Evolutionary conservation across 2,113 vertebrate genomes (phyloP).

Genomic region (Ciconia boyciana): DNA sequence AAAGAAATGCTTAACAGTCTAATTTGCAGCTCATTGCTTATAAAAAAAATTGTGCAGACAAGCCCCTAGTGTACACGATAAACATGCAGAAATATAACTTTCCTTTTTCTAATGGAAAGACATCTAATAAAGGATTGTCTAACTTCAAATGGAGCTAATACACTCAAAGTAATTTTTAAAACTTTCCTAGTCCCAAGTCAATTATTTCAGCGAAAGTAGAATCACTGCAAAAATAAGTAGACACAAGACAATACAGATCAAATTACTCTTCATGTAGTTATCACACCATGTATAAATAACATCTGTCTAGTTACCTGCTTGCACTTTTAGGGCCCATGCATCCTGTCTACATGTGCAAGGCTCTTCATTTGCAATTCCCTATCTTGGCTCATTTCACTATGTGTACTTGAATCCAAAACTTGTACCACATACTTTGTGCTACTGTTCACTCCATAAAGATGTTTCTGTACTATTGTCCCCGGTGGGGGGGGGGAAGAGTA

Average conservation of each 20-base stretch:
- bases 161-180: background rate
- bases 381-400: background rate
- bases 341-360: background rate
- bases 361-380: background rate
- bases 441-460: background rate
- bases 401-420: background rate
- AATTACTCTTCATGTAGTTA: background rate
- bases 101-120: background rate
- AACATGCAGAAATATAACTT: background rate
- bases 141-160: background rate
- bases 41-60: constrained; percentile 7
- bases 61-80: background rate
- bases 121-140: background rate
- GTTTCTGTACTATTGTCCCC: background rate
- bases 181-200: background rate
- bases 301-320: background rate
- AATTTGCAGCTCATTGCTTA: constrained; percentile 29
- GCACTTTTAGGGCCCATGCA: background rate
- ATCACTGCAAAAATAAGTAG: background rate
- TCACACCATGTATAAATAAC: background rate
- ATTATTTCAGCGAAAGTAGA: background rate
- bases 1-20: background rate
- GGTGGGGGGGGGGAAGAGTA: too few species aligned
- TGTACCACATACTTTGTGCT: background rate
- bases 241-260: background rate